phyloP scores from a whole-genome alignment of 2,888 invertebrate species.

The Netelia virgata region DNA sequence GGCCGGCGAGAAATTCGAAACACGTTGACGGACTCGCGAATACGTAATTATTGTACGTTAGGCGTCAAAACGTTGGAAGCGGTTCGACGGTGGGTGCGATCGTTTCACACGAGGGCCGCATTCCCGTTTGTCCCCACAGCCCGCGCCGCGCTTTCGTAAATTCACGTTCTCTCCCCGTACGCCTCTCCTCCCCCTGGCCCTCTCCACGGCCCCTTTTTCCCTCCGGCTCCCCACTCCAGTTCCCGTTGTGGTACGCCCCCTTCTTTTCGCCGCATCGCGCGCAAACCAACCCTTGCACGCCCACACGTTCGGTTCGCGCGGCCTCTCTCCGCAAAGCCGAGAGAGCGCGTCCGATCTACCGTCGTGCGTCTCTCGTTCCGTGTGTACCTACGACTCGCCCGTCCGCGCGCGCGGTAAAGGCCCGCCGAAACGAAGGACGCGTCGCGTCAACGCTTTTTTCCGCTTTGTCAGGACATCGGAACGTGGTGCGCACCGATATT shows the following conservation, averaged over 20 bases:
- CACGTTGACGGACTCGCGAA: not conserved
- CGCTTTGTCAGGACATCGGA: not conserved
- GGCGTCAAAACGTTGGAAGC: not conserved
- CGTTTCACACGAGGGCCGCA: slow-evolving; percentile 1
- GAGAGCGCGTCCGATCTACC: slow-evolving; percentile 48
- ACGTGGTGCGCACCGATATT: not conserved
- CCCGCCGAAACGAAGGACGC: slow-evolving; percentile 35
- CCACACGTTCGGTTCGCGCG: slow-evolving; percentile 78
- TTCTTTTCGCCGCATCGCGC: slow-evolving; percentile 64
- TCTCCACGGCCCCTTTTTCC: slow-evolving; percentile 47
- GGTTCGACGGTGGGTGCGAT: not conserved
- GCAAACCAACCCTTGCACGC: slow-evolving; percentile 71
- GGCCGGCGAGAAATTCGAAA: slow-evolving; percentile 31
- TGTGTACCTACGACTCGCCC: slow-evolving; percentile 13
- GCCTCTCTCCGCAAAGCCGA: slow-evolving; percentile 66
- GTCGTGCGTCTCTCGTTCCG: slow-evolving; percentile 48
- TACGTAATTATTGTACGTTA: not conserved
- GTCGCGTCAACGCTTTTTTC: slow-evolving; percentile 26
- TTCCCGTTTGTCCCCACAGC: not conserved
- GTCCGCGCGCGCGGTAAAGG: slow-evolving; percentile 54
- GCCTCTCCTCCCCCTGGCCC: slow-evolving; percentile 69
- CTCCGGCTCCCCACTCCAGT: slow-evolving; percentile 16
- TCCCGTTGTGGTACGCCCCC: slow-evolving; percentile 40
- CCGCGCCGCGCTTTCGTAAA: slow-evolving; percentile 43
- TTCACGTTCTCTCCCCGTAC: slow-evolving; percentile 62